Evolutionary conservation across 1,140 invertebrate genomes (phyloP).

Genomic region (Magallana ariakensis): DNA sequence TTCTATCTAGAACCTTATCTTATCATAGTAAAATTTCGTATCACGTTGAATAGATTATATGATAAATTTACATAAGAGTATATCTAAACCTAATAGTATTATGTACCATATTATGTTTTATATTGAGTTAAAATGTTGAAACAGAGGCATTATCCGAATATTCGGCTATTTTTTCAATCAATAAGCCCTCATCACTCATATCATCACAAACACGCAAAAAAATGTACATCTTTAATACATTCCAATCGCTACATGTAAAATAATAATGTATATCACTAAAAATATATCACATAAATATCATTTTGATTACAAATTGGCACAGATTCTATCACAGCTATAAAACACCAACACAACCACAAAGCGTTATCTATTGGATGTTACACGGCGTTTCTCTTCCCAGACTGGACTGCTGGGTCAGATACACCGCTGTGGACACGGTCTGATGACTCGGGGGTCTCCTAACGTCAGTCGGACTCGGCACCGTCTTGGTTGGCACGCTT

Average conservation of each 20-base stretch:
- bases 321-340: not conserved
- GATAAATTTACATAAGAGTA: too few species aligned
- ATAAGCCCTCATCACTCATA: too few species aligned
- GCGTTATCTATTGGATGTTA: constrained; percentile 49
- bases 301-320: not conserved
- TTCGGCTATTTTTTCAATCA: too few species aligned
- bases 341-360: not conserved
- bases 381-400: constrained; percentile 52
- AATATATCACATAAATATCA: not conserved
- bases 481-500: constrained; percentile 61
- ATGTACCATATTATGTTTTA: too few species aligned
- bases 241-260: not conserved
- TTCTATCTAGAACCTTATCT: too few species aligned
- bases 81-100: too few species aligned
- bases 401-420: constrained; percentile 52
- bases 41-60: too few species aligned
- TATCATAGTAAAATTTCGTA: too few species aligned
- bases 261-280: not conserved
- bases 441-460: constrained; percentile 62
- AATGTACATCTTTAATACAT: too few species aligned
- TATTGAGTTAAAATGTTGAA: too few species aligned
- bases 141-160: too few species aligned
- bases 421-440: constrained; percentile 57
- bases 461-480: constrained; percentile 48
- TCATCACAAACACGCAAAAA: too few species aligned